Base-by-base conservation (phyloP, 2,113 vertebrate genomes). In the Hyperopisus bebe region DNA sequence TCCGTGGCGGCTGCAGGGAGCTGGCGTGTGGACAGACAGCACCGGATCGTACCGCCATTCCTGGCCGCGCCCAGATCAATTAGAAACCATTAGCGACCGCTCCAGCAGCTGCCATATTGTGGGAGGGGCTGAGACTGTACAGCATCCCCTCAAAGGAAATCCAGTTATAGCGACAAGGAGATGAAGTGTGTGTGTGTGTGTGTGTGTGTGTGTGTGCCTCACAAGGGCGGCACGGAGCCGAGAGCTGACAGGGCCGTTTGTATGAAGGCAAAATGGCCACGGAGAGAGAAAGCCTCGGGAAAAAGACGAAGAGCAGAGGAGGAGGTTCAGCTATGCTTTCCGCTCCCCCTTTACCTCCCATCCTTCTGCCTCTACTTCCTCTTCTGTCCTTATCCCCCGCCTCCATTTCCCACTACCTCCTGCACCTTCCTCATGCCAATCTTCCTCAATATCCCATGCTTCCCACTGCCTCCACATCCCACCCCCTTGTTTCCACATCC, bases 121-220 rank as follows among this genome's bases (percentile, higher is more conserved):
- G 92, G 90, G 92, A 90, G 74, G 93, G 89, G 93, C 90, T 87
- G 88, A 44, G 15, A 74, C 35, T 48, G 90, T 88, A 90, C 8
- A 11, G 92, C 91, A 92, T 92, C 86, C 90, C 89, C 88, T 90
- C 89, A 55, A 90, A 92, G 83, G 91, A 92, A 90, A 90, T 94
- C 92, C 53, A 92, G 93, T 95, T 94, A 92, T 93, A 96, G 95
- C 94, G 95, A 93, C 94, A 92, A 94, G 94, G 82, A 91, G 88
- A 35, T 91, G 90, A 0, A 0, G 88, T 21, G 50, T 44, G 42
- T 90, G 1, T 66, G 94, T 90, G 88, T 2, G 35, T 66, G 94
- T 90, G 88, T 2, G 88, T 21, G 50, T 44, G 42, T 90, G 1
- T 66, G 94, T 90, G 88, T 2, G 35, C 66, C 92, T 91, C 94